These are phyloP conservation scores for Lamellibrachia luymesi DNA, from an alignment of 1,140 invertebrate species.

Conservation along the genomic window DNA sequence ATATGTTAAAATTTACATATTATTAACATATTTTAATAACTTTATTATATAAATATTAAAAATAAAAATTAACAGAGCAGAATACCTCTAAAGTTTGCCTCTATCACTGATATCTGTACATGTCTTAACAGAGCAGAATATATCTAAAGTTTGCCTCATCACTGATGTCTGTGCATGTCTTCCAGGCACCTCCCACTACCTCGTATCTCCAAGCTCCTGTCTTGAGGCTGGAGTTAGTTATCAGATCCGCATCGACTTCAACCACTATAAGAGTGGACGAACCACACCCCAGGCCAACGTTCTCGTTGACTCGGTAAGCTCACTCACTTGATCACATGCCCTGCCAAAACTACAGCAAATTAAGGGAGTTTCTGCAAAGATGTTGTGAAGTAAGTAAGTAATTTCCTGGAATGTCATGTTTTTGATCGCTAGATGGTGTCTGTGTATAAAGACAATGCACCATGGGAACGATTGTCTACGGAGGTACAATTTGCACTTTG, in stretches of 20 bases:
- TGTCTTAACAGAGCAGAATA: not conserved
- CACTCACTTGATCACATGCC: not conserved
- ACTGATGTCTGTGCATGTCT: conserved; percentile 20
- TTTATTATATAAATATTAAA: not conserved
- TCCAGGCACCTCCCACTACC: conserved; percentile 68
- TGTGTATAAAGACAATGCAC: too few relatives aligned
- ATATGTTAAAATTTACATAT: not conserved
- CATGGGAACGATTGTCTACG: too few relatives aligned
- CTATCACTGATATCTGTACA: not conserved
- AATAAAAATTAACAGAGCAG: not conserved
- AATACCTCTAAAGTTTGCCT: not conserved
- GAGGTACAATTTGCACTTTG: too few relatives aligned
- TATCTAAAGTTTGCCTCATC: not conserved
- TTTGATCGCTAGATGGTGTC: too few relatives aligned
- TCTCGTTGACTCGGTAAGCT: conserved; percentile 85
- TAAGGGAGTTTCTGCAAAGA: too few relatives aligned
- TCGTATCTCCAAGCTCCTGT: conserved; percentile 77
- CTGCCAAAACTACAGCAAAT: too few relatives aligned
- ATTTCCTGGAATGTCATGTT: too few relatives aligned
- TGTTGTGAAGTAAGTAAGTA: too few relatives aligned
- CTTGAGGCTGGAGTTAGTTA: conserved; percentile 87
- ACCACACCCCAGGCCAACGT: conserved; percentile 75
- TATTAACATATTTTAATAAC: not conserved
- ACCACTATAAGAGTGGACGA: conserved; percentile 63
- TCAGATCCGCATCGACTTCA: conserved; percentile 79